A percentile compares a stretch with the other conserved stretches of the same genome.
Evolutionary conservation across 2,797 vertebrate species (phyloP).

Genomic region (Dendrocincla tyrannina): DNA sequence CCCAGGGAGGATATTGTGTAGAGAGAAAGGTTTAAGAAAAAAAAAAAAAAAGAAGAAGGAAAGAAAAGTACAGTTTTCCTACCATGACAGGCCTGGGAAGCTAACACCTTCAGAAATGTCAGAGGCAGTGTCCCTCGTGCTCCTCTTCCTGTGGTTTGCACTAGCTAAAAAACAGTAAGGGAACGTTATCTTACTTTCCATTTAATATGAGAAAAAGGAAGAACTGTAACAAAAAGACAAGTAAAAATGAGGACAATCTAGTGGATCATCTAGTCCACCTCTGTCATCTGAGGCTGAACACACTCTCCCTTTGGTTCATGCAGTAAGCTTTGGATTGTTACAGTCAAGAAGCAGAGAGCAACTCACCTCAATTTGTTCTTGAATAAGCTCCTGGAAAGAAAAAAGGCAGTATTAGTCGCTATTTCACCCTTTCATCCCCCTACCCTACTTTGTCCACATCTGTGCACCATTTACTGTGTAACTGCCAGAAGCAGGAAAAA

Average conservation of each 20-base stretch:
- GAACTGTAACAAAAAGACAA: background rate
- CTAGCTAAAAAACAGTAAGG: conserved; percentile 63
- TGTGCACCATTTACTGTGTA: background rate
- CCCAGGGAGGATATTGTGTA: background rate
- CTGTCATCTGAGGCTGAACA: background rate
- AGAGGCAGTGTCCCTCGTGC: conserved; percentile 85
- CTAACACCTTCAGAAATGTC: conserved; percentile 89
- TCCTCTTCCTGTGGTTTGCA: conserved; percentile 82
- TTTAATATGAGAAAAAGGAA: background rate
- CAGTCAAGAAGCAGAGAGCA: background rate
- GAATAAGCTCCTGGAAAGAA: conserved; percentile 87
- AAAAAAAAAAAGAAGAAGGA: background rate
- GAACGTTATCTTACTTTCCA: conserved; percentile 23
- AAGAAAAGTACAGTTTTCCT: conserved; percentile 41
- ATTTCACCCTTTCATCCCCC: background rate
- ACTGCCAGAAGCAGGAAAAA: background rate
- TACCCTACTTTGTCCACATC: background rate
- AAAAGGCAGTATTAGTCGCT: conserved; percentile 17
- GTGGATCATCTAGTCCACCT: background rate
- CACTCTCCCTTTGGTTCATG: background rate
- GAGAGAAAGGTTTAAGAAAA: background rate
- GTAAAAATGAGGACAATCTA: background rate
- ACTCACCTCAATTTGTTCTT: conserved; percentile 91
- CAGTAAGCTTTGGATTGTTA: background rate
- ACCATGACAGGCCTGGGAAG: conserved; percentile 97